Base-by-base conservation (phyloP, 2,113 vertebrate genomes). In the Dryoscopus gambensis region DNA sequence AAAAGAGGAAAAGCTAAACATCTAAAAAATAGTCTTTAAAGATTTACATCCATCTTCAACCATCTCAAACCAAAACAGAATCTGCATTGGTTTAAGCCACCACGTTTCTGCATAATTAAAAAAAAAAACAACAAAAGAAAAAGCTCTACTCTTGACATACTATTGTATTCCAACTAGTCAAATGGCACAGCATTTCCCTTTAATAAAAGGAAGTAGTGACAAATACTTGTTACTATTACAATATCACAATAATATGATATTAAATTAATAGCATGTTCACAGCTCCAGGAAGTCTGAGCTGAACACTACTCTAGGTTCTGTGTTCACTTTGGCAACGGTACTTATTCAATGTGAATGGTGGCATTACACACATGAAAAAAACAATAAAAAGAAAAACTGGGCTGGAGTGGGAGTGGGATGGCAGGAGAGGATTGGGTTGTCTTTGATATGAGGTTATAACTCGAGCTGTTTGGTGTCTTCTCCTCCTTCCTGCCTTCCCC, bases 131-230 rank as follows among this genome's bases (percentile, higher is more conserved):
- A 49, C 50, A 35, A 76, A 89, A 71, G 30, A 65, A 84, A 95
- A 91, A 91, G 31, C 49, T 91, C 94, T 96, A 95, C 40, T 81
- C 56, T 69, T 69, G 78, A 91, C 50, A 46, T 77, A 82, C 95
- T 96, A 90, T 31, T 2, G 10, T 86, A 63, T 93, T 86, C 78
- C 80, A 89, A 62, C 96, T 94, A 97, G 63, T 96, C 89, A 74
- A 94, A 97, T 97, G 96, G 97, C 97, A 97, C 97, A 93, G 96
- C 84, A 44, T 96, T 94, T 96, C 93, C 97, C 97, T 97, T 97
- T 97, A 91, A 97, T 94, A 95, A 97, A 97, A 97, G 96, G 97
- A 97, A 97, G 91, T 83, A 96, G 96, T 94, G 97, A 97, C 96
- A 97, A 97, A 97, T 96, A 97, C 90, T 97, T 95, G 94, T 89